These are phyloP conservation scores for Mesaphorura yosii DNA, from an alignment of 1,140 invertebrate genomes.

Conservation along the genomic window DNA sequence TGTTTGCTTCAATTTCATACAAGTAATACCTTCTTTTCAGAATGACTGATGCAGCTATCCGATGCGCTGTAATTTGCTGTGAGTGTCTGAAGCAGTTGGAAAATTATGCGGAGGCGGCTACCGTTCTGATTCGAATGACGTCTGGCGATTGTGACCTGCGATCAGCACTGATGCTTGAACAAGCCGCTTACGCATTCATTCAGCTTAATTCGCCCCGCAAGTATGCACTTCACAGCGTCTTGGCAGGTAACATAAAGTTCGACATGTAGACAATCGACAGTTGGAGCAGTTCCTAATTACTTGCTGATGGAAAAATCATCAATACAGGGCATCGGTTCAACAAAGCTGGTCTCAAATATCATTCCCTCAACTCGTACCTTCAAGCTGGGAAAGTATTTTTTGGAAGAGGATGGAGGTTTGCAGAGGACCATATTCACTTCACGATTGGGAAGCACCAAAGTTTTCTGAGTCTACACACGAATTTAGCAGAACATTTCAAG, in stretches of 20 bases:
- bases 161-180: constrained; percentile 83
- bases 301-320: constrained; percentile 10
- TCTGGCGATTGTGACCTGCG: constrained; percentile 84
- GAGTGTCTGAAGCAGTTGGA: constrained; percentile 25
- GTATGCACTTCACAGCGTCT: constrained; percentile 92
- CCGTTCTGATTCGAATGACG: constrained; percentile 86
- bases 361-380: constrained; percentile 79
- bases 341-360: constrained; percentile 79
- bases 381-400: constrained; percentile 82
- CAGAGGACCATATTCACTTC: constrained; percentile 90
- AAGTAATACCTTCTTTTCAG: constrained; percentile 12
- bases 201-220: constrained; percentile 62
- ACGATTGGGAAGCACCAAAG: constrained; percentile 79
- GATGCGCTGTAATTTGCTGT: constrained; percentile 23
- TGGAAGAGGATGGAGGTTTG: constrained; percentile 71
- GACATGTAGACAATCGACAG: neutral
- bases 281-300: neutral
- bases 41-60: constrained; percentile 24
- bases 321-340: constrained; percentile 41
- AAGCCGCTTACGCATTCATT: constrained; percentile 87
- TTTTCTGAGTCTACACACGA: constrained; percentile 53
- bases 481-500: constrained; percentile 65
- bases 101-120: constrained; percentile 75
- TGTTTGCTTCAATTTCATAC: constrained; percentile 1
- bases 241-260: constrained; percentile 85